Conservation (phyloP, 23 tunicate species). For the Ascidia mentula region DNA sequence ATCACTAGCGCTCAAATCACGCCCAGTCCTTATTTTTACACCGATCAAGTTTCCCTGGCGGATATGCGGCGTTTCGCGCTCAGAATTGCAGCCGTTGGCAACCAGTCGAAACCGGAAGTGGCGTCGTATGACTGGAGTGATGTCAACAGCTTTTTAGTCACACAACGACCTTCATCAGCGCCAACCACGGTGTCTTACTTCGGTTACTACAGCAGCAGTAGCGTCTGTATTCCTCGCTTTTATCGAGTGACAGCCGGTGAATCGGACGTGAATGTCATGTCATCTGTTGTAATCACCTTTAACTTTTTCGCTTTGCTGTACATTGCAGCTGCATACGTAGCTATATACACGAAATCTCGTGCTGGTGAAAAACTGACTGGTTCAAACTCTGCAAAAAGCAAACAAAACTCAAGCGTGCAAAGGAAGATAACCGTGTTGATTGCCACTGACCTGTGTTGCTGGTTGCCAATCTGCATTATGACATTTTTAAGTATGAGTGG, state of each 20-base stretch:
- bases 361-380: not conserved
- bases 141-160: not conserved
- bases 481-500: not conserved
- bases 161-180: not conserved
- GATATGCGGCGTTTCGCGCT: conserved; percentile 23
- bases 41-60: conserved; percentile 16
- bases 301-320: conserved; percentile 25
- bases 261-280: not conserved
- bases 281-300: conserved; percentile 19
- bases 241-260: not conserved
- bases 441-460: conserved; percentile 20
- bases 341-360: conserved; percentile 15
- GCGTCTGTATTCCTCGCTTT: conserved; percentile 47
- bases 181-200: conserved; percentile 18
- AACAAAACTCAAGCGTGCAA: conserved; percentile 9
- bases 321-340: conserved; percentile 21
- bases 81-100: not conserved
- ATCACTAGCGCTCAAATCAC: conserved; percentile 18
- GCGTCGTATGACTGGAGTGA: not conserved
- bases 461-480: conserved; percentile 19
- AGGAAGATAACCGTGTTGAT: conserved; percentile 3
- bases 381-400: not conserved
- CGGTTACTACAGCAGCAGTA: conserved; percentile 44
- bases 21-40: conserved; percentile 17
- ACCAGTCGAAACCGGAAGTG: not conserved